Evolutionary conservation across 2,888 invertebrate genomes (phyloP), one percentile per base, ranked within the genome.

Genomic region (Ryuthela nishihirai): DNA sequence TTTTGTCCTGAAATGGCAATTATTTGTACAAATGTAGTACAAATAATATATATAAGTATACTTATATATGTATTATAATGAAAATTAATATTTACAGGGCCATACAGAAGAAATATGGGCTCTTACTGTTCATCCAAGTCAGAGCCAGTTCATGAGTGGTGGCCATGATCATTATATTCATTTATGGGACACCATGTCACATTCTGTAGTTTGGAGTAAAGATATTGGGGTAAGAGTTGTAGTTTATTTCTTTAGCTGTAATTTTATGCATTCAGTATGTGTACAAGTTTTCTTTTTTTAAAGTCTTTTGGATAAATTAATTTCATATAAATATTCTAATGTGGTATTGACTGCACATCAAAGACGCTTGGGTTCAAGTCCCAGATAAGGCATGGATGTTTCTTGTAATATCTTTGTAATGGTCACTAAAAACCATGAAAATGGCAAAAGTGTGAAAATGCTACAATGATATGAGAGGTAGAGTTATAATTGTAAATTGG

Each of bases 101-200:
- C 93, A 94, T 74, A 85, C 85, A 29, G 93, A 93, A 69, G 92
- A 93, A 74, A 75, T 93, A 47, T 91, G 91, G 89, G 92, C 87
- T 0, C 76, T 93, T 54, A 87, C 88, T 0, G 77, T 83, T 0
- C 91, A 91, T 75, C 91, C 92, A 0, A 77, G 79, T 41, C 80
- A 90, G 69, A 83, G 86, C 24, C 91, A 92, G 78, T 93, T 93
- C 75, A 83, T 87, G 32, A 87, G 91, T 12, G 88, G 87, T 2
- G 88, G 88, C 55, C 84, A 84, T 76, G 89, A 90, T 73, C 80
- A 83, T 53, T 79, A 85, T 63, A 77, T 90, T 47, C 87, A 87
- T 41, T 80, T 92, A 73, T 94, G 93, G 93, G 92, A 93, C 75
- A 85, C 86, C 0, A 81, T 89, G 72, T 84, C 88, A 34, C 88